These are phyloP conservation scores for Stigmatopora nigra DNA, from an alignment of 2,113 vertebrate species.

Conservation along the genomic window DNA sequence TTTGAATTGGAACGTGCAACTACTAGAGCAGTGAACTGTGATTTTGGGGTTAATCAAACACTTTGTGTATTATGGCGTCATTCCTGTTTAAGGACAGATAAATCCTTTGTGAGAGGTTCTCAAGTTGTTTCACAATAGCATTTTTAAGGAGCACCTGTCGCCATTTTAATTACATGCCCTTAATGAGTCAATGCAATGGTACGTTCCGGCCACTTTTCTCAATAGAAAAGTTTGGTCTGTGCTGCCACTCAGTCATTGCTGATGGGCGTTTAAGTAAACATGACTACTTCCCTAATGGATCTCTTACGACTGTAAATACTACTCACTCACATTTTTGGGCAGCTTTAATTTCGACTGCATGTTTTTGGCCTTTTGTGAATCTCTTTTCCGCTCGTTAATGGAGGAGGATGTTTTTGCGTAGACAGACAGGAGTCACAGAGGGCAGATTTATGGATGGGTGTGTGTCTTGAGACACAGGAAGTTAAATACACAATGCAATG, in stretches of 20 bases:
- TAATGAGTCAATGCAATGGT: neutral
- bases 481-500: neutral
- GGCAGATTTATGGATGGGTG: constrained; percentile 4
- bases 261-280: neutral
- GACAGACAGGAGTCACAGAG: constrained; percentile 7
- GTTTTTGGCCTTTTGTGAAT: neutral
- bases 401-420: constrained; percentile 3
- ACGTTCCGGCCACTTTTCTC: neutral
- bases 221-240: neutral
- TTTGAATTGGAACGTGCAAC: too few relatives aligned
- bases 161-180: constrained; percentile 13
- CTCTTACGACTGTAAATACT: neutral
- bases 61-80: too few relatives aligned
- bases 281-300: neutral
- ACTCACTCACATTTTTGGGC: constrained; percentile 6
- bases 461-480: neutral
- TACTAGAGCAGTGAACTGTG: too few relatives aligned
- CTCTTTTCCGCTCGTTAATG: neutral
- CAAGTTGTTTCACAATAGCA: neutral
- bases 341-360: neutral
- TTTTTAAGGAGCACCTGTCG: neutral
- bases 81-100: too few relatives aligned
- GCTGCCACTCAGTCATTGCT: neutral
- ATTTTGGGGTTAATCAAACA: too few relatives aligned
- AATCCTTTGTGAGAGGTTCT: neutral